phyloP scores from a whole-genome alignment of 1,140 invertebrate species.

The Schlechtendalia chinensis region DNA sequence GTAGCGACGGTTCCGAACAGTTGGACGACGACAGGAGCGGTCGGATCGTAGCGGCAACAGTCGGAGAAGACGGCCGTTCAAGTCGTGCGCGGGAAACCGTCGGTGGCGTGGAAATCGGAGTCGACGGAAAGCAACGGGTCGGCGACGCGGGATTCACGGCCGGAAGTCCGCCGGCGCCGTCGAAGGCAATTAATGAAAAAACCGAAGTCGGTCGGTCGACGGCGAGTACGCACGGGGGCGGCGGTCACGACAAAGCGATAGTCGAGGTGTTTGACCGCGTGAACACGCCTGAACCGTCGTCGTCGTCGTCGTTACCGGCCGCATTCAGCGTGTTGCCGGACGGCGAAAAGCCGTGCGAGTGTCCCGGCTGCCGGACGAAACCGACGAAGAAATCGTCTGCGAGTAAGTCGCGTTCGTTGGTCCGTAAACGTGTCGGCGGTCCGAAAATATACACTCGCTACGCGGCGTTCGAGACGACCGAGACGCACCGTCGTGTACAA shows the following conservation, averaged over 20 bases:
- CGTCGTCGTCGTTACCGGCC: background rate
- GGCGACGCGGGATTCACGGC: too few relatives aligned
- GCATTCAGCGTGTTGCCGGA: slow-evolving; percentile 34
- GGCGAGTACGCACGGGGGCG: background rate
- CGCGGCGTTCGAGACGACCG: too few relatives aligned
- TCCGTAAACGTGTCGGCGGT: too few relatives aligned
- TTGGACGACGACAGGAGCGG: background rate
- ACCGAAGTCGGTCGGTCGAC: background rate
- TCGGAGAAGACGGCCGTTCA: background rate
- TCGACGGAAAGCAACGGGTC: background rate
- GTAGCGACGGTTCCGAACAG: background rate
- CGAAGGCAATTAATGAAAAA: background rate
- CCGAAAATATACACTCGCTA: too few relatives aligned
- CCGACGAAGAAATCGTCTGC: background rate
- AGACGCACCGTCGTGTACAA: too few relatives aligned
- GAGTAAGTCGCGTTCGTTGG: too few relatives aligned
- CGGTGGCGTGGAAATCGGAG: background rate
- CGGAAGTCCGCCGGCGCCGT: background rate
- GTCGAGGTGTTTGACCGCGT: slow-evolving; percentile 41
- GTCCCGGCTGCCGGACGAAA: background rate
- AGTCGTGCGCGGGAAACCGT: background rate
- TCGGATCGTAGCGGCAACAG: background rate
- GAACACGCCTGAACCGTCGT: slow-evolving; percentile 1
- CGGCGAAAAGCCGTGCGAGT: background rate
- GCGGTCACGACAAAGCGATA: background rate